A percentile compares a stretch with the other conserved stretches of the same genome.
phyloP scores from a whole-genome alignment of 2,113 vertebrate species.

The Siniperca knerii region DNA sequence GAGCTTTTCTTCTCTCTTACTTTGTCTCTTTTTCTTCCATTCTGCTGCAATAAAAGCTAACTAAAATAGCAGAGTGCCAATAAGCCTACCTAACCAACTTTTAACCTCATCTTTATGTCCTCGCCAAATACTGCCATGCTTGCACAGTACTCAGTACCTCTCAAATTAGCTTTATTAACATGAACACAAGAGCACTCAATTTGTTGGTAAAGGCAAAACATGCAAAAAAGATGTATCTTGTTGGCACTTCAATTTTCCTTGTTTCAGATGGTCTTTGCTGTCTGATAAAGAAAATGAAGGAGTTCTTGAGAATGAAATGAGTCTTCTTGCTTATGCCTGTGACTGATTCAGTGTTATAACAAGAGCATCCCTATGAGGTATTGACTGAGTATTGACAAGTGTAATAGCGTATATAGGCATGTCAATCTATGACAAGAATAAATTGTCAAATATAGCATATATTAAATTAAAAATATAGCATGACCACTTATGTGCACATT shows the following conservation, averaged over 20 bases:
- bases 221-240: constrained; percentile 2
- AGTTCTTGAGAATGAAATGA: constrained; percentile 29
- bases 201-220: constrained; percentile 16
- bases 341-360: constrained; percentile 42
- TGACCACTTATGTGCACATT: background rate
- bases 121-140: background rate
- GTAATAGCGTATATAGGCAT: constrained; percentile 31
- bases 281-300: constrained; percentile 9
- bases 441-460: too few relatives aligned
- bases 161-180: constrained; percentile 8
- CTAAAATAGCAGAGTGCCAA: background rate
- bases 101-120: constrained; percentile 5
- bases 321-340: constrained; percentile 25
- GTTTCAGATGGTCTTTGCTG: constrained; percentile 10
- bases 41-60: background rate
- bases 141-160: background rate
- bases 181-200: constrained; percentile 2
- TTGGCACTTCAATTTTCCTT: constrained; percentile 23
- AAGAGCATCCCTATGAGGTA: constrained; percentile 27
- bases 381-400: constrained; percentile 37
- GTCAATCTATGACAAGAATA: constrained; percentile 36
- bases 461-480: background rate
- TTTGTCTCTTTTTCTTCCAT: background rate
- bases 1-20: background rate
- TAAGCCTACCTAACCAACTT: background rate